Base-by-base conservation (phyloP, 2,113 vertebrate species). In the Oncorhynchus mykiss region DNA sequence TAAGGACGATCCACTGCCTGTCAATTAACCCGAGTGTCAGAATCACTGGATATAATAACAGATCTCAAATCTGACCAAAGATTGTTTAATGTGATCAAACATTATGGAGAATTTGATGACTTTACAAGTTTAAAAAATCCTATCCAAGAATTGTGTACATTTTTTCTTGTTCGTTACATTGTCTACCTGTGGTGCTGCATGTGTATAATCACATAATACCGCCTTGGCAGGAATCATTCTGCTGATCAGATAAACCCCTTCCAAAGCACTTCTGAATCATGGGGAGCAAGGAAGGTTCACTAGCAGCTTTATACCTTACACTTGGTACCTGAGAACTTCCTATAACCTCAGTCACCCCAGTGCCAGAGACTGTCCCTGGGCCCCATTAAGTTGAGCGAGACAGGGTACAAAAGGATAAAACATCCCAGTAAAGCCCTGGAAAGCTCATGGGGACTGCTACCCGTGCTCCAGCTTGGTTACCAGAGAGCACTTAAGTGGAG, bases 161-260 rank as follows among this genome's bases (percentile, higher is more conserved):
- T 11, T 12, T 11, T 12, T 45, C 39, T 45, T 45, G 39, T 9
- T 45, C 39, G 1, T 20, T 20, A 18, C 13, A 57, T 20, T 57
- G 3, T 20, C 54, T 57, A 7, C 54, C 1, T 57, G 4, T 57
- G 54, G 18, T 57, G 7, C 6, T 57, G 54, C 5, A 57, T 20
- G 5, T 57, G 20, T 57, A 57, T 57, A 20, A 20, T 57, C 1
- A 20, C 54, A 14, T 18, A 18, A 57, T 20, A 57, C 2, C 11
- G 45, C n/a, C 12, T 48, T 57, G 64, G 29, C 76, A 78, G 59
- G 48, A 80, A 27, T 39, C 71, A 57, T 71, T 71, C 45, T 16
- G 65, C n/a, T 69, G 62, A 67, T 67, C 29, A 72, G 57, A 83
- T 80, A 34, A 75, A 78, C n/a, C 3, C 16, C 76, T 69, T 77